phyloP scores from a whole-genome alignment of 2,888 invertebrate genomes.

The Torymus auratus region DNA sequence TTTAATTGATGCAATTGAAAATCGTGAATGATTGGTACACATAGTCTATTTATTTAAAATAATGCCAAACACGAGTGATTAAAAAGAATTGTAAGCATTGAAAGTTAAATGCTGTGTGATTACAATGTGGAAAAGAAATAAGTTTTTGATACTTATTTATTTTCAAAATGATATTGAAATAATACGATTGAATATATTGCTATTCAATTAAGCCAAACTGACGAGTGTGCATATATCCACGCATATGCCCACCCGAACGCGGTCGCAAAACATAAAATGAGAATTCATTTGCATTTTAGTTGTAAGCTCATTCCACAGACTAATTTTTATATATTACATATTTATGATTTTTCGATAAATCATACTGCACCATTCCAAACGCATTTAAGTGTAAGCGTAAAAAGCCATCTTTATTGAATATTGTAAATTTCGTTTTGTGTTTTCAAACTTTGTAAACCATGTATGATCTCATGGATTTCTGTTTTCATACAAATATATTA shows the following conservation, averaged over 20 bases:
- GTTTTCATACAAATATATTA: slow-evolving; percentile 19
- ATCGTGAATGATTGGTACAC: slow-evolving; percentile 9
- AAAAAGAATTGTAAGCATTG: slow-evolving; percentile 7
- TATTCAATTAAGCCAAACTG: slow-evolving; percentile 56
- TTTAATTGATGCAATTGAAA: slow-evolving; percentile 38
- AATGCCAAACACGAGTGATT: slow-evolving; percentile 51
- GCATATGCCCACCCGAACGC: not conserved
- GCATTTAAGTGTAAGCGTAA: slow-evolving; percentile 61
- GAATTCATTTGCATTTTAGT: slow-evolving; percentile 54
- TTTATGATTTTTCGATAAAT: slow-evolving; percentile 56
- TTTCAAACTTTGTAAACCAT: slow-evolving; percentile 29
- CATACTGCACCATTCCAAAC: slow-evolving; percentile 63
- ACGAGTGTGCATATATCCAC: slow-evolving; percentile 14
- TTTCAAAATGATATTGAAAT: slow-evolving; percentile 21
- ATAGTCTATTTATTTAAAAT: slow-evolving; percentile 29
- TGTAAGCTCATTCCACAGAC: slow-evolving; percentile 58
- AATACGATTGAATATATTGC: slow-evolving; percentile 54
- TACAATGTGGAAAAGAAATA: not conserved
- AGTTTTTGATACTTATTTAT: slow-evolving; percentile 39
- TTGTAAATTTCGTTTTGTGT: slow-evolving; percentile 48
- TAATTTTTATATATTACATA: slow-evolving; percentile 55
- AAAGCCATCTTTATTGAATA: slow-evolving; percentile 51
- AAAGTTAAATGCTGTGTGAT: slow-evolving; percentile 18
- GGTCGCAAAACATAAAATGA: slow-evolving; percentile 3
- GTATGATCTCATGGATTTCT: slow-evolving; percentile 21